phyloP scores from a whole-genome alignment of 2,888 invertebrate species.

The Drosophila diplacantha region DNA sequence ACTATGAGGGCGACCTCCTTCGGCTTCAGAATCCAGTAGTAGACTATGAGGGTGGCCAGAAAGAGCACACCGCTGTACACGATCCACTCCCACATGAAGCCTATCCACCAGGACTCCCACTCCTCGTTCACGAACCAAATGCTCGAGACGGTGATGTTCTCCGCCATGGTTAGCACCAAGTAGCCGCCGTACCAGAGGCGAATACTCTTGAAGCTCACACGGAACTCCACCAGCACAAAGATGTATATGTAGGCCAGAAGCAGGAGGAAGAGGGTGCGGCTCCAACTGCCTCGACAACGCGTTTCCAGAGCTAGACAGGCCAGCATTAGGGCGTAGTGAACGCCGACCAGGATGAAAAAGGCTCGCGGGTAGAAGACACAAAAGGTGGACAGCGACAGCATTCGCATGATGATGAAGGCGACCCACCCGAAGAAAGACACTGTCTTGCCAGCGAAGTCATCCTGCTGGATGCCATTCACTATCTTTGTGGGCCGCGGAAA shows the following conservation, averaged over 20 bases:
- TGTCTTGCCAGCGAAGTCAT: slow-evolving; percentile 84
- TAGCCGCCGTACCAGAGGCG: slow-evolving; percentile 84
- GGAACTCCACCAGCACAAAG: slow-evolving; percentile 88
- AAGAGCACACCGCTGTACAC: slow-evolving; percentile 81
- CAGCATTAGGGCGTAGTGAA: slow-evolving; percentile 84
- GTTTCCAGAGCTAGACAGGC: slow-evolving; percentile 83
- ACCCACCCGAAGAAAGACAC: slow-evolving; percentile 88
- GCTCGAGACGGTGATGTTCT: slow-evolving; percentile 85
- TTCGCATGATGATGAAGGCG: slow-evolving; percentile 84
- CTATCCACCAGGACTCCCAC: slow-evolving; percentile 85
- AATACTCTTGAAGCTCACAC: slow-evolving; percentile 86
- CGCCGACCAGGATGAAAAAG: slow-evolving; percentile 80
- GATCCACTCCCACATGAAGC: slow-evolving; percentile 82
- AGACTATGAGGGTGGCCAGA: slow-evolving; percentile 81
- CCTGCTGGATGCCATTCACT: slow-evolving; percentile 84
- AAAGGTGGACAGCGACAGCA: slow-evolving; percentile 84
- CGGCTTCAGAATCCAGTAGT: slow-evolving; percentile 83
- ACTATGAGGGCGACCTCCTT: slow-evolving; percentile 79
- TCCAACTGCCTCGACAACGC: slow-evolving; percentile 79
- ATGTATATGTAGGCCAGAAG: slow-evolving; percentile 86
- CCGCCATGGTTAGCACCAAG: slow-evolving; percentile 82
- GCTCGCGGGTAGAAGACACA: slow-evolving; percentile 83
- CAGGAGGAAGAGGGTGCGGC: slow-evolving; percentile 81
- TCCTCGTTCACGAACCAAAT: slow-evolving; percentile 82
- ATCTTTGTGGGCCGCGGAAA: slow-evolving; percentile 79